Evolutionary conservation across 1,140 invertebrate species (phyloP), one percentile per base, ranked within the genome.

Genomic region (Triops longicaudatus): DNA sequence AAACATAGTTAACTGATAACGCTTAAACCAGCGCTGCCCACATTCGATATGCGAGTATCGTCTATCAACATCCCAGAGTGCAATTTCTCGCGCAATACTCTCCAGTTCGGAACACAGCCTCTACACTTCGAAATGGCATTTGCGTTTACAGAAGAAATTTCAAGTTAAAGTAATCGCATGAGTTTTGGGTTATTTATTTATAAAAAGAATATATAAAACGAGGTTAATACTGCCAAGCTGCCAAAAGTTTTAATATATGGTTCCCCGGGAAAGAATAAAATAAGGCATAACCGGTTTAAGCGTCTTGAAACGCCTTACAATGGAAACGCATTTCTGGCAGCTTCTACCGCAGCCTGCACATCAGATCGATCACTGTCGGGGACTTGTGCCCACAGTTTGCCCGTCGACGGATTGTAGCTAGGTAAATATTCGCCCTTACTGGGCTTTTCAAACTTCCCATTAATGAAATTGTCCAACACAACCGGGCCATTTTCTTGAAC

Each of bases 321-420:
- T 79, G 78, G 74, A 80, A 83, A 83, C 0, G 82, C 82, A 14
- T 80, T 75, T 75, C 82, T 82, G 0, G 86, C 86, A 4, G 85
- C 84, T 28, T 75, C 22, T 0, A 86, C 83, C 9, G 87, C 87
- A 28, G 50, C 37, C 26, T 84, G 81, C 2, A 86, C 83, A 26
- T 87, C 86, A 0, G 22, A 72, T 22, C 78, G 14, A n/a, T 26
- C 41, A 17, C 75, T 79, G 28, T 88, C 84, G 0, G 86, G 85
- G 72, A 88, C 82, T 77, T 85, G 82, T 0, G 85, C 85, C 83
- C 84, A 87, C 27, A 86, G 81, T 78, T 84, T 74, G 50, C 87
- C 87, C 50, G 85, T 87, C 0, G 87, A 84, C 4, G 88, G 88
- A 77, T 88, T 83, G 78, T 81, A 85, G 78, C 85, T 86, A 72